Evolutionary conservation across 2,797 vertebrate species (phyloP).

Genomic region (Pelochelys cantorii): DNA sequence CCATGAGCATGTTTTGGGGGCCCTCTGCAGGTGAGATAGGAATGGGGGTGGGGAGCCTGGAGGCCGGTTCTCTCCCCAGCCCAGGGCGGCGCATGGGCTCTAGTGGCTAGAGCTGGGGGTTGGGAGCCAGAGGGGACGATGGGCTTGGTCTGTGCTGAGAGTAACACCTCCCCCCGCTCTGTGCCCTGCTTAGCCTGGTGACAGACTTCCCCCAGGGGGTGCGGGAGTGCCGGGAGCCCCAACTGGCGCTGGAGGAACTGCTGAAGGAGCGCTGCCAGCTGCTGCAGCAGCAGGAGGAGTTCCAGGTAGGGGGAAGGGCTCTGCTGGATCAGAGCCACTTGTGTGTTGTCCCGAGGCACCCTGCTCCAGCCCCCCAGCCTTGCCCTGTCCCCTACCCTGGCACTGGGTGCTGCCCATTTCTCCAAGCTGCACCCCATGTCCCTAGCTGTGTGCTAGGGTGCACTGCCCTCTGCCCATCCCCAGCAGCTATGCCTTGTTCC

Average conservation of each 20-base stretch:
- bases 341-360: background rate
- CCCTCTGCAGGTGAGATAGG: slow-evolving; percentile 88
- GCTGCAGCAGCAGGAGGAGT: slow-evolving; percentile 85
- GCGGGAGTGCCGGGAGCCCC: slow-evolving; percentile 82
- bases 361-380: background rate
- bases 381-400: too few relatives aligned
- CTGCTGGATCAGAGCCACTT: background rate
- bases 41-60: background rate
- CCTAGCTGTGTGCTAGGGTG: background rate
- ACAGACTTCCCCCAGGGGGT: slow-evolving; percentile 84
- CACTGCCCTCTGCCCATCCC: too few relatives aligned
- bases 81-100: background rate
- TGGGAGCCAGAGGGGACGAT: too few relatives aligned
- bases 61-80: too few relatives aligned
- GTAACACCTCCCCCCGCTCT: background rate
- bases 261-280: slow-evolving; percentile 83
- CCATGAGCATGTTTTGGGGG: slow-evolving; percentile 91
- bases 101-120: background rate
- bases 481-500: too few relatives aligned
- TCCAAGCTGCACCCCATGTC: background rate
- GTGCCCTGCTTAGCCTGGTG: slow-evolving; percentile 82
- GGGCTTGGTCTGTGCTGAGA: background rate
- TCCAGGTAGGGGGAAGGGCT: slow-evolving; percentile 78
- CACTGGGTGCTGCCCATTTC: background rate
- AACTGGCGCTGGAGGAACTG: slow-evolving; percentile 88